Evolutionary conservation across 2,888 invertebrate species (phyloP).

Genomic region (Dichetophora obliterata): DNA sequence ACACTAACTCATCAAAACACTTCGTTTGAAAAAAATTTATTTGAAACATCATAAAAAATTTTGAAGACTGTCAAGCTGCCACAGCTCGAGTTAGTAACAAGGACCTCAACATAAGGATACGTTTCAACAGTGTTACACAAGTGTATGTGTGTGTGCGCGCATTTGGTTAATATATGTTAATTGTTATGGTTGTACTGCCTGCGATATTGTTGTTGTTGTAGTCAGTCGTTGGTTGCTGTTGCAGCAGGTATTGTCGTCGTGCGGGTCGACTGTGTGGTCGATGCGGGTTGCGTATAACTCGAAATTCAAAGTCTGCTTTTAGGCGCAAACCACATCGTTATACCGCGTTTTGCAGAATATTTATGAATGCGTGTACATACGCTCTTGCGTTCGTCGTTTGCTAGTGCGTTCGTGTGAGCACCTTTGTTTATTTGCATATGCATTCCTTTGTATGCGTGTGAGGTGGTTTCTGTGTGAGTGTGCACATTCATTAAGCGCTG

Average conservation of each 20-base stretch:
- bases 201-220: not conserved
- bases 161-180: not conserved
- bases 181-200: not conserved
- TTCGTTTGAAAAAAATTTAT: no score
- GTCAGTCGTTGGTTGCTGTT: no score
- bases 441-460: not conserved
- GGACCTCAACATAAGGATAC: no score
- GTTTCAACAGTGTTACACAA: no score
- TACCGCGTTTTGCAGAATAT: not conserved
- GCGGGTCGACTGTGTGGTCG: slow-evolving; percentile 8
- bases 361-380: not conserved
- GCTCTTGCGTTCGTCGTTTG: not conserved
- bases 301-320: not conserved
- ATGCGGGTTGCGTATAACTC: slow-evolving; percentile 1
- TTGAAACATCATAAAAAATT: no score
- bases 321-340: slow-evolving; percentile 6
- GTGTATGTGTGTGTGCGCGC: no score
- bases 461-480: not conserved
- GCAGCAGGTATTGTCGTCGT: not conserved
- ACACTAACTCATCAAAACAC: not conserved
- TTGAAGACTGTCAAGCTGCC: no score
- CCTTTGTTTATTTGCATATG: not conserved
- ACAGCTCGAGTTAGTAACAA: no score
- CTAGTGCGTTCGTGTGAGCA: not conserved
- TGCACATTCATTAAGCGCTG: not conserved